Percentiles rank a stretch among this genome's conserved stretches.
Conservation (phyloP, 2,797 vertebrate genomes). For the Microcaecilia unicolor region DNA sequence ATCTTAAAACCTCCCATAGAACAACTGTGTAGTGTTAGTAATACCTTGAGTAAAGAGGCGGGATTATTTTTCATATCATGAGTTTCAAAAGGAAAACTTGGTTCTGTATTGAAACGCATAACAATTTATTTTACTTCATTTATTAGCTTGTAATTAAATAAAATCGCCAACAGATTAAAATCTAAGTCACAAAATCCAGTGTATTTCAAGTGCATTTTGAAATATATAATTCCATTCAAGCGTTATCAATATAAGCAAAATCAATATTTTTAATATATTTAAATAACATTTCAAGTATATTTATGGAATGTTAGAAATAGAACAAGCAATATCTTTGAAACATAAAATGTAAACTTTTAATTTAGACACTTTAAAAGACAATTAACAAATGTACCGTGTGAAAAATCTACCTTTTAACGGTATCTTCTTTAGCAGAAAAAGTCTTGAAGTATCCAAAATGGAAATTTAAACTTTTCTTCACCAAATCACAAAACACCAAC, state of each 20-base stretch:
- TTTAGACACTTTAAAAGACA: conserved; percentile 76
- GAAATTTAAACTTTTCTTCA: conserved; percentile 76
- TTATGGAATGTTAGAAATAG: conserved; percentile 92
- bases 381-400: conserved; percentile 76
- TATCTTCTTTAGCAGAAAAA: conserved; percentile 66
- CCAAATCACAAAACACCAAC: conserved; percentile 94
- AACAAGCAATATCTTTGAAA: conserved; percentile 82
- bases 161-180: conserved; percentile 88
- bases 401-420: conserved; percentile 72
- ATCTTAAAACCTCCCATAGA: too few relatives aligned
- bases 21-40: too few relatives aligned
- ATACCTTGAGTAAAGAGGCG: not conserved
- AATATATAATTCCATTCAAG: conserved; percentile 90
- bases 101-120: conserved; percentile 65
- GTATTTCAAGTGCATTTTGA: conserved; percentile 99
- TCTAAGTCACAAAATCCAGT: conserved; percentile 98
- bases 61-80: conserved; percentile 9
- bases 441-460: conserved; percentile 75
- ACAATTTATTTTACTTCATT: conserved; percentile 76
- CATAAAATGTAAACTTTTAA: conserved; percentile 91
- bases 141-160: conserved; percentile 99
- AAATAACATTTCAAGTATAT: conserved; percentile 99
- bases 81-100: conserved; percentile 24
- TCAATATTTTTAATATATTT: conserved; percentile 84
- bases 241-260: conserved; percentile 84